phyloP scores from a whole-genome alignment of 2,797 vertebrate genomes.

The Falco concolor region DNA sequence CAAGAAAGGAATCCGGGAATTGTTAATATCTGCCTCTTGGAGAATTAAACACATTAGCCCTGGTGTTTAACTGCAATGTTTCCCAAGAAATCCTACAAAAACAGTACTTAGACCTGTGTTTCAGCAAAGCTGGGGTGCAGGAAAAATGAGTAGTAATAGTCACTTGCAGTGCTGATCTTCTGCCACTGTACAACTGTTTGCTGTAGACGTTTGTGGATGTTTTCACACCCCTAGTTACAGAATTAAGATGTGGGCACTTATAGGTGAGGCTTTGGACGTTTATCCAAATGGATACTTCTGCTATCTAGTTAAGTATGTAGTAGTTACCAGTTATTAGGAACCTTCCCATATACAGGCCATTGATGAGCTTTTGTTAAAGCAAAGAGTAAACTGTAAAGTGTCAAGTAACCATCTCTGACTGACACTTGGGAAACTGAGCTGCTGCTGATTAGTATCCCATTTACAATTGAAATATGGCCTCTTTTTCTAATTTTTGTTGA shows the following conservation, averaged over 20 bases:
- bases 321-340: background rate
- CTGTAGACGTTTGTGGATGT: background rate
- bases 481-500: slow-evolving; percentile 69
- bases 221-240: background rate
- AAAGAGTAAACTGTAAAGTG: slow-evolving; percentile 65
- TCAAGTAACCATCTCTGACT: slow-evolving; percentile 58
- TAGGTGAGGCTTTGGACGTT: background rate
- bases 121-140: background rate
- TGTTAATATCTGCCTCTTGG: background rate
- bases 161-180: background rate
- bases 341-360: background rate
- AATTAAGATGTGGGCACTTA: background rate
- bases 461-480: slow-evolving; percentile 72
- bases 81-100: background rate
- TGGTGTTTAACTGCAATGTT: background rate
- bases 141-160: background rate
- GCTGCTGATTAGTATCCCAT: slow-evolving; percentile 60
- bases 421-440: slow-evolving; percentile 55
- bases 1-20: background rate
- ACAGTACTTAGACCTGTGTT: background rate
- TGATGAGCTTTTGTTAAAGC: slow-evolving; percentile 9
- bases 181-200: background rate
- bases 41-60: background rate
- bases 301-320: background rate
- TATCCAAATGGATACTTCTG: background rate